Conservation (phyloP, 2,797 vertebrate genomes). For the Lepilemur septentrionalis region DNA sequence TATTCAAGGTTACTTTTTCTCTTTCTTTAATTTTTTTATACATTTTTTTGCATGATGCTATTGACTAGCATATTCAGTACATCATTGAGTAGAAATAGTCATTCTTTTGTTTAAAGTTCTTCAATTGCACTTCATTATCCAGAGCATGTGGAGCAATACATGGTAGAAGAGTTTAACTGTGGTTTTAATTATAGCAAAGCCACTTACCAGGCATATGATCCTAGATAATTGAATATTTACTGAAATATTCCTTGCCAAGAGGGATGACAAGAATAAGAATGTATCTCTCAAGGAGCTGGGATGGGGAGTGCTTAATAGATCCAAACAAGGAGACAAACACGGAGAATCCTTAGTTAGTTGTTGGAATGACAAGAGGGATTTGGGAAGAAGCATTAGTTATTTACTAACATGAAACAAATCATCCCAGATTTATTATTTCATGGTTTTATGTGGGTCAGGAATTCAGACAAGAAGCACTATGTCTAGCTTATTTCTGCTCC, state of each 20-base stretch:
- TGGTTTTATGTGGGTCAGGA: neutral
- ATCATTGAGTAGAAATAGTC: neutral
- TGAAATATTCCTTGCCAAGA: neutral
- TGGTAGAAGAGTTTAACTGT: neutral
- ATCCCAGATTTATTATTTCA: neutral
- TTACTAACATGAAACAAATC: neutral
- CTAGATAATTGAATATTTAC: neutral
- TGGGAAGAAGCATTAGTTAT: neutral
- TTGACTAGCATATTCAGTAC: neutral
- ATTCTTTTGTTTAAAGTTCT: neutral
- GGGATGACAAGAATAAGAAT: neutral
- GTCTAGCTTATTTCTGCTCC: neutral
- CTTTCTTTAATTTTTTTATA: neutral
- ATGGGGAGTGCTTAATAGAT: neutral
- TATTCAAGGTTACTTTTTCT: neutral
- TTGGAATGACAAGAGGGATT: neutral
- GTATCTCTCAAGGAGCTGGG: neutral
- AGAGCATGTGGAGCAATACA: neutral
- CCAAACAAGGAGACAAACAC: neutral
- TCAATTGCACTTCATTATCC: neutral
- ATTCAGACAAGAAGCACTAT: neutral
- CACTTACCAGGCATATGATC: neutral
- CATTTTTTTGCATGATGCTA: neutral
- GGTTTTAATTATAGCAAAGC: neutral
- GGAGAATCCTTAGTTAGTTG: neutral